A percentile compares a stretch with the other conserved stretches of the same genome.
These are phyloP conservation scores for Caenorhabditis sinica DNA, from an alignment of 2,888 invertebrate genomes.

Conservation along the genomic window DNA sequence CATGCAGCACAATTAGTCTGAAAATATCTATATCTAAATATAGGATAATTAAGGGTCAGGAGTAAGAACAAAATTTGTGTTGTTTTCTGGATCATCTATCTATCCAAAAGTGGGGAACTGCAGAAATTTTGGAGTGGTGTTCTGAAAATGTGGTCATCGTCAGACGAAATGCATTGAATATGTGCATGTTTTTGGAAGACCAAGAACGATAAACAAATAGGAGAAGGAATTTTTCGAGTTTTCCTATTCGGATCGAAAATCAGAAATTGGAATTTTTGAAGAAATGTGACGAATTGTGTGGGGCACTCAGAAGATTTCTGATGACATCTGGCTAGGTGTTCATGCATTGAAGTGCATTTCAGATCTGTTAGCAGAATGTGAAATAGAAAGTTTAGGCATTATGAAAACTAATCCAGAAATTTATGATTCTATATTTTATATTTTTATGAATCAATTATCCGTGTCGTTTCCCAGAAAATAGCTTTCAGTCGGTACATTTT, in stretches of 20 bases:
- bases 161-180: slow-evolving; percentile 25
- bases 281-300: not conserved
- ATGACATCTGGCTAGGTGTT: not conserved
- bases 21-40: not conserved
- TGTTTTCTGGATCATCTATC: slow-evolving; percentile 9
- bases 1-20: not conserved
- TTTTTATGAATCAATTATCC: too few relatives aligned
- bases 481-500: too few relatives aligned
- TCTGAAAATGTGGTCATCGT: slow-evolving; percentile 12
- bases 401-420: too few relatives aligned
- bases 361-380: too few relatives aligned
- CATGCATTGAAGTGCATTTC: too few relatives aligned
- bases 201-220: slow-evolving; percentile 21
- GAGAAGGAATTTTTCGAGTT: not conserved
- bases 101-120: not conserved
- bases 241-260: not conserved
- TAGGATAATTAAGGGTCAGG: not conserved
- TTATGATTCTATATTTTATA: too few relatives aligned
- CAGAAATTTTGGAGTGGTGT: slow-evolving; percentile 35
- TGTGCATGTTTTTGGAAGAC: slow-evolving; percentile 22
- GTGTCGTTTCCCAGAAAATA: too few relatives aligned
- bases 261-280: not conserved
- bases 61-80: not conserved
- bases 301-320: not conserved
- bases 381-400: too few relatives aligned